These are phyloP conservation scores for Brachypalpus laphriformis DNA, from an alignment of 2,888 invertebrate genomes.

Conservation along the genomic window DNA sequence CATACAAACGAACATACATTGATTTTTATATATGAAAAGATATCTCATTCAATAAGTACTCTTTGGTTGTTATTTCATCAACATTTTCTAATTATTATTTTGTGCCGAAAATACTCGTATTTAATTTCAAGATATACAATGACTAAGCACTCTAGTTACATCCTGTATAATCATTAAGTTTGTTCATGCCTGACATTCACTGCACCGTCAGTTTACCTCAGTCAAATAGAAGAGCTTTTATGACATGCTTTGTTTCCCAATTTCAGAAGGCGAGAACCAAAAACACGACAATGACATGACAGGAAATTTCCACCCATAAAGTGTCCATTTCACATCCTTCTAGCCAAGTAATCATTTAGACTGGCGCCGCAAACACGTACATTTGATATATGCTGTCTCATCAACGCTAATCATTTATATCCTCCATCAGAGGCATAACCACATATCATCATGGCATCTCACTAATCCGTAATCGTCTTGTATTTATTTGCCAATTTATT, in stretches of 20 bases:
- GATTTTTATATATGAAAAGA: too few species aligned
- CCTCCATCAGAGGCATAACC: slow-evolving; percentile 10
- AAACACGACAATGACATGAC: slow-evolving; percentile 47
- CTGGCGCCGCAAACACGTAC: slow-evolving; percentile 26
- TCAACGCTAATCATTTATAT: slow-evolving; percentile 52
- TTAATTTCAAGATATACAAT: neutral
- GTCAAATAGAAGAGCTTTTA: slow-evolving; percentile 27
- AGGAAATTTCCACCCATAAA: slow-evolving; percentile 52
- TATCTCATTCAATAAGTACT: too few species aligned
- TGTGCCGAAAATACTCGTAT: too few species aligned
- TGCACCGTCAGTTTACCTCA: neutral
- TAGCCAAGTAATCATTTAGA: slow-evolving; percentile 3
- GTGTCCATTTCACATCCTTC: slow-evolving; percentile 38
- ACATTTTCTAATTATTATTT: too few species aligned
- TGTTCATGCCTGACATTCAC: neutral
- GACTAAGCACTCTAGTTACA: neutral
- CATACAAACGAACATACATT: too few species aligned
- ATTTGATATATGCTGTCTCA: slow-evolving; percentile 26
- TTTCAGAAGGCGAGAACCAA: neutral
- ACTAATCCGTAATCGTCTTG: slow-evolving; percentile 36
- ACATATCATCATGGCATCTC: slow-evolving; percentile 27
- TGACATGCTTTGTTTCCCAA: slow-evolving; percentile 8
- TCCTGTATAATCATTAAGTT: neutral
- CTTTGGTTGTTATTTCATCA: too few species aligned
- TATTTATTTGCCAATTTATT: slow-evolving; percentile 45